phyloP scores from a whole-genome alignment of 2,888 invertebrate species.

The Dusona sp. region DNA sequence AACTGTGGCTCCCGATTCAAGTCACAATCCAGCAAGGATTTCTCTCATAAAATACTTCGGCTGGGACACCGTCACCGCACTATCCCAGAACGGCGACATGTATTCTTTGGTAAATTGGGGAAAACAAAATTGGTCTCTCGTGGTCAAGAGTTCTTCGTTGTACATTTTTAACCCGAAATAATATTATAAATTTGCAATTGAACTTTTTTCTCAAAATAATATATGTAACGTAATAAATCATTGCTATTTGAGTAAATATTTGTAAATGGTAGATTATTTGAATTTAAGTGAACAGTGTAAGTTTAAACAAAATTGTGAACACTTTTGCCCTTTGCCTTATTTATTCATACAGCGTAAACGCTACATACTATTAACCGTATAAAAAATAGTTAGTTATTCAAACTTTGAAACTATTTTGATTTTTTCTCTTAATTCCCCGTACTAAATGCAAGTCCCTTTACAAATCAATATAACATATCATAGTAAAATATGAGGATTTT shows the following conservation, averaged over 20 bases:
- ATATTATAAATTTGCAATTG: background rate
- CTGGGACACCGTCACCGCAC: slow-evolving; percentile 95
- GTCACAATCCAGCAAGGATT: slow-evolving; percentile 94
- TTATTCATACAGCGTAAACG: background rate
- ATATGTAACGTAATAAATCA: background rate
- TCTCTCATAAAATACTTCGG: slow-evolving; percentile 92
- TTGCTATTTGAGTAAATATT: no score
- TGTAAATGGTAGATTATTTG: no score
- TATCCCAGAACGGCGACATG: slow-evolving; percentile 94
- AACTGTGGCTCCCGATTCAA: slow-evolving; percentile 95
- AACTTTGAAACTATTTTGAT: background rate
- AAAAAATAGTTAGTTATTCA: background rate
- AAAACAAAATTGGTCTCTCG: background rate
- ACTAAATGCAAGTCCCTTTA: no score
- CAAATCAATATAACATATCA: no score
- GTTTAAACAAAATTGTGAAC: no score
- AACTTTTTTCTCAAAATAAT: no score
- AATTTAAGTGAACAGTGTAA: no score
- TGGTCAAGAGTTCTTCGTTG: background rate
- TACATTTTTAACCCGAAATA: background rate
- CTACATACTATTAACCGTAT: no score
- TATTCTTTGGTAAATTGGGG: slow-evolving; percentile 88
- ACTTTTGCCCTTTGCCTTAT: no score
- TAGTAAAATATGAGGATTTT: no score
- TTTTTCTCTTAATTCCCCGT: background rate